A percentile compares a stretch with the other conserved stretches of the same genome.
These are phyloP conservation scores for Pteropus alecto DNA, from an alignment of 2,113 vertebrate species.

Conservation along the genomic window DNA sequence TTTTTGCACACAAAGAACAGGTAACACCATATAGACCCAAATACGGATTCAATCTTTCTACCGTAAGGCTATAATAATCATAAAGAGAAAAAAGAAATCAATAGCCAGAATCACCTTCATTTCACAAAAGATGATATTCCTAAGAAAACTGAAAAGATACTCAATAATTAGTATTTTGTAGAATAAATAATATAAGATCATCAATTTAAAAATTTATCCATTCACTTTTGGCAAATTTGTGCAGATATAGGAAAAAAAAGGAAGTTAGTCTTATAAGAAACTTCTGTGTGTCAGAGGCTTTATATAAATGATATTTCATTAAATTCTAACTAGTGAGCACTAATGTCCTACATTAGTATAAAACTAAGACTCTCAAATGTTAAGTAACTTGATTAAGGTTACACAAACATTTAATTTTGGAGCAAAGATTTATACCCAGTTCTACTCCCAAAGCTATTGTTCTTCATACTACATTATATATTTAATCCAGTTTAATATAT, in stretches of 20 bases:
- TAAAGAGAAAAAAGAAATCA: not conserved
- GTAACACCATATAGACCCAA: conserved; percentile 11
- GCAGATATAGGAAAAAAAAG: not conserved
- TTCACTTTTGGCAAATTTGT: not conserved
- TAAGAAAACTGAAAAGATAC: not conserved
- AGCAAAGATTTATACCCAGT: not conserved
- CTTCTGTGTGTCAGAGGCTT: not conserved
- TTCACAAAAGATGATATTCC: not conserved
- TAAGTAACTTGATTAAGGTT: not conserved
- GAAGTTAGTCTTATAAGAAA: not conserved
- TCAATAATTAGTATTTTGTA: not conserved
- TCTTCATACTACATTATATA: not conserved
- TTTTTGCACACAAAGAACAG: conserved; percentile 70
- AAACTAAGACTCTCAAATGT: conserved; percentile 10
- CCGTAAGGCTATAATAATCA: not conserved
- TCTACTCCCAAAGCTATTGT: not conserved
- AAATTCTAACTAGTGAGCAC: not conserved
- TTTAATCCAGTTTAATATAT: not conserved
- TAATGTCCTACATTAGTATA: not conserved
- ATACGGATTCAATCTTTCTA: not conserved
- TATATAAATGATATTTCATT: not conserved
- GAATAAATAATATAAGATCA: not conserved
- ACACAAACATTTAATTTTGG: not conserved
- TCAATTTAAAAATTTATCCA: not conserved
- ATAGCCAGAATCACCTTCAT: not conserved